phyloP scores from a whole-genome alignment of 2,888 invertebrate species.

The Corbicula japonica region DNA sequence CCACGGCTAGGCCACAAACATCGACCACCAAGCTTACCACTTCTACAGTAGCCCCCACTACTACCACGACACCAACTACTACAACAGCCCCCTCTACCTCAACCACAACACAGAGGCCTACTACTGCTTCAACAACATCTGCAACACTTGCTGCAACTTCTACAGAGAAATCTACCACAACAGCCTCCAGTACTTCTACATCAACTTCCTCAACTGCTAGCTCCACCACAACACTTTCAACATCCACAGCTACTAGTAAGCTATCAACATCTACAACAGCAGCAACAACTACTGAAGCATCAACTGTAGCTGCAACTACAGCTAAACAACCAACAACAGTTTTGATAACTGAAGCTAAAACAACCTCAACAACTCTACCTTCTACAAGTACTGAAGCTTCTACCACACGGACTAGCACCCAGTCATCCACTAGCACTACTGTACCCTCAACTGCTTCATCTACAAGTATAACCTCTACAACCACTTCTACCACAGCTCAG shows the following conservation, averaged over 20 bases:
- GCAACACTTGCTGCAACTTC: conserved; percentile 13
- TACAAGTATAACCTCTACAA: conserved; percentile 1
- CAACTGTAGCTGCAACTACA: not conserved
- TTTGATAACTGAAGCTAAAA: no score
- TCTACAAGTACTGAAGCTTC: not conserved
- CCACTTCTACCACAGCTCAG: not conserved
- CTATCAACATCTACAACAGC: not conserved
- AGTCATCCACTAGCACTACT: not conserved
- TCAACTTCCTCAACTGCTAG: not conserved
- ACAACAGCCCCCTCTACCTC: conserved; percentile 1
- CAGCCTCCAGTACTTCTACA: not conserved
- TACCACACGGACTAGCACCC: not conserved
- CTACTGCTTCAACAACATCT: conserved; percentile 8
- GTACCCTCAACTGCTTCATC: conserved; percentile 5
- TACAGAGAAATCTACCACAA: conserved; percentile 3
- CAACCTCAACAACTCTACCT: not conserved
- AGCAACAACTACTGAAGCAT: conserved; percentile 3
- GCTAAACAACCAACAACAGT: not conserved
- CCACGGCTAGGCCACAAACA: conserved; percentile 5
- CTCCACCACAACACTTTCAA: not conserved
- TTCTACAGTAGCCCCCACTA: conserved; percentile 7
- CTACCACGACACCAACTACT: not conserved
- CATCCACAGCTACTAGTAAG: not conserved
- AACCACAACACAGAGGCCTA: not conserved
- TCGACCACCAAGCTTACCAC: conserved; percentile 6